These are phyloP conservation scores for Serinus canaria DNA, from an alignment of 2,113 vertebrate species.

Conservation along the genomic window DNA sequence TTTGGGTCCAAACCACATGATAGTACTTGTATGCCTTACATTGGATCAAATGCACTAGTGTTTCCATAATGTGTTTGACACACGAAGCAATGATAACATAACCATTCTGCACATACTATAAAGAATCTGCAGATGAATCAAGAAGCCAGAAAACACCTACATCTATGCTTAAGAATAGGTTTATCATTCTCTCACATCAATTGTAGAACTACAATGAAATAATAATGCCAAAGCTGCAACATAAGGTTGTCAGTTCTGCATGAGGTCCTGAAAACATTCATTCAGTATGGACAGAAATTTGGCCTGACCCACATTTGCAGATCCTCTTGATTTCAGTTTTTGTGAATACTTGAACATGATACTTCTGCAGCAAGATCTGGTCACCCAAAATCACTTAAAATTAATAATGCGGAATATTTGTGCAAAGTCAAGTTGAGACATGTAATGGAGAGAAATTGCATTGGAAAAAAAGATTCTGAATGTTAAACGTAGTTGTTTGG, in stretches of 20 bases:
- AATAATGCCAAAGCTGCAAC: background rate
- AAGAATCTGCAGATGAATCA: background rate
- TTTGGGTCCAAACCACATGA: slow-evolving; percentile 2
- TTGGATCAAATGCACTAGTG: background rate
- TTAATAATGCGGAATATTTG: background rate
- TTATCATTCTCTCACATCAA: background rate
- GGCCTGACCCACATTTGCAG: background rate
- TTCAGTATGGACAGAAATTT: background rate
- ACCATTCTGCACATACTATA: background rate
- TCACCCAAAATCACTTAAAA: background rate
- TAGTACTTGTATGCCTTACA: background rate
- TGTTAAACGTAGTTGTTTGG: background rate
- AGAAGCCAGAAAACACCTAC: background rate
- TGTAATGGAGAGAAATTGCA: background rate
- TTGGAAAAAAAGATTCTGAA: background rate
- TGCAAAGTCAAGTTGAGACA: background rate
- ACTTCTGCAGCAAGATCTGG: background rate
- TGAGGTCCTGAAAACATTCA: background rate
- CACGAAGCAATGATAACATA: background rate
- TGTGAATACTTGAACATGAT: background rate
- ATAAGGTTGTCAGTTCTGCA: background rate
- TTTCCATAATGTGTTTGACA: slow-evolving; percentile 8
- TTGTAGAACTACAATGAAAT: background rate
- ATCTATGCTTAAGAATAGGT: background rate
- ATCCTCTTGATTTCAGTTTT: background rate